phyloP scores from a whole-genome alignment of 2,888 invertebrate species.

The Sicus ferrugineus region DNA sequence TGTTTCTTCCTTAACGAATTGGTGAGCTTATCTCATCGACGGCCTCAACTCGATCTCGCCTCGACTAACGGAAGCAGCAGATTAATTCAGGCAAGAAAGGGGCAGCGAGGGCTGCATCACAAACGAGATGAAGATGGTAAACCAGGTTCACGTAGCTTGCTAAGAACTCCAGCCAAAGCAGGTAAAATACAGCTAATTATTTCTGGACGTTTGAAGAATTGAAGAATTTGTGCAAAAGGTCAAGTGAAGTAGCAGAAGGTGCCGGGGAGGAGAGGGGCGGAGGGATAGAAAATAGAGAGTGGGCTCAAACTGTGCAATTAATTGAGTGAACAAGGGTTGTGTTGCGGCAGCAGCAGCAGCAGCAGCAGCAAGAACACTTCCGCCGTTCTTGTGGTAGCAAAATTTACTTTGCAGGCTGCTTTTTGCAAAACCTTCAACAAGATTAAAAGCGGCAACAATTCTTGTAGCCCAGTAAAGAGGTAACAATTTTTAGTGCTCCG shows the following conservation, averaged over 20 bases:
- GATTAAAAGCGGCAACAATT: too few relatives aligned
- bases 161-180: background rate
- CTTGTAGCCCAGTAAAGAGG: too few relatives aligned
- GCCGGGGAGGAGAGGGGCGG: background rate
- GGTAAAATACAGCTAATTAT: slow-evolving; percentile 3
- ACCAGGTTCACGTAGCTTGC: background rate
- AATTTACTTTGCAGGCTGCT: too few relatives aligned
- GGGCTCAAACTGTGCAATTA: slow-evolving; percentile 3
- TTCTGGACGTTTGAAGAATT: background rate
- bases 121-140: background rate
- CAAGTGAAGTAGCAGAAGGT: background rate
- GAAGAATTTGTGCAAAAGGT: background rate
- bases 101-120: too few relatives aligned
- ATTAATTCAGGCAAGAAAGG: too few relatives aligned
- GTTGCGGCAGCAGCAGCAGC: background rate
- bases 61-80: too few relatives aligned
- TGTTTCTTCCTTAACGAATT: too few relatives aligned
- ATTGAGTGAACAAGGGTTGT: background rate
- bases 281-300: background rate
- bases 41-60: too few relatives aligned
- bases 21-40: too few relatives aligned
- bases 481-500: too few relatives aligned
- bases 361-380: background rate
- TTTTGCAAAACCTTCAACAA: too few relatives aligned
- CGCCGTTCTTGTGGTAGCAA: too few relatives aligned